Evolutionary conservation across 2,888 invertebrate genomes (phyloP).

Genomic region (Apotomis turbidana): DNA sequence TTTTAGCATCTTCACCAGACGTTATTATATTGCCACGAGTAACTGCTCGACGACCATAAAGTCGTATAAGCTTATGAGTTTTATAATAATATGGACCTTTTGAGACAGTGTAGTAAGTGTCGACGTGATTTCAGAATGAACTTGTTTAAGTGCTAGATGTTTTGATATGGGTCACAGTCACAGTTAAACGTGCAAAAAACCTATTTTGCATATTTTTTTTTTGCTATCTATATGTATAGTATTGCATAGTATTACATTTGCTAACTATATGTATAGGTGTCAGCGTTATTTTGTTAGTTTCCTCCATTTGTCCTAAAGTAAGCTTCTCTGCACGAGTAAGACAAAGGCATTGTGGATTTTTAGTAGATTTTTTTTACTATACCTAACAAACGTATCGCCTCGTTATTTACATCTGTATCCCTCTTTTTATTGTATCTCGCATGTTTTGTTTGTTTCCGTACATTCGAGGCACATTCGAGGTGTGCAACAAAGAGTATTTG

Average conservation of each 20-base stretch:
- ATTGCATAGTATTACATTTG: no score
- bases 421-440: not conserved
- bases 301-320: no score
- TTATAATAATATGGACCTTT: conserved; percentile 10
- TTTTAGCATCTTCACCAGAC: conserved; percentile 51
- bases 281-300: no score
- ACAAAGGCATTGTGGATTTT: no score
- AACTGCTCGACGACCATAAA: conserved; percentile 25
- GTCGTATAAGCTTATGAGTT: conserved; percentile 24
- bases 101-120: not conserved
- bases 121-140: conserved; percentile 22
- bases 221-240: not conserved
- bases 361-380: no score
- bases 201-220: not conserved
- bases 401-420: no score
- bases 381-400: no score
- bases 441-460: not conserved
- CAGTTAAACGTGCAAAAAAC: conserved; percentile 11
- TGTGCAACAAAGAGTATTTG: no score
- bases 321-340: no score
- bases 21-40: conserved; percentile 38
- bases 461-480: no score
- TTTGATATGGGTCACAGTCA: conserved; percentile 26
- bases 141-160: conserved; percentile 26
- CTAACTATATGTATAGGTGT: no score